phyloP scores from a whole-genome alignment of 37 sponge, comb jelly and placozoan species.

The Ephydatia muelleri region DNA sequence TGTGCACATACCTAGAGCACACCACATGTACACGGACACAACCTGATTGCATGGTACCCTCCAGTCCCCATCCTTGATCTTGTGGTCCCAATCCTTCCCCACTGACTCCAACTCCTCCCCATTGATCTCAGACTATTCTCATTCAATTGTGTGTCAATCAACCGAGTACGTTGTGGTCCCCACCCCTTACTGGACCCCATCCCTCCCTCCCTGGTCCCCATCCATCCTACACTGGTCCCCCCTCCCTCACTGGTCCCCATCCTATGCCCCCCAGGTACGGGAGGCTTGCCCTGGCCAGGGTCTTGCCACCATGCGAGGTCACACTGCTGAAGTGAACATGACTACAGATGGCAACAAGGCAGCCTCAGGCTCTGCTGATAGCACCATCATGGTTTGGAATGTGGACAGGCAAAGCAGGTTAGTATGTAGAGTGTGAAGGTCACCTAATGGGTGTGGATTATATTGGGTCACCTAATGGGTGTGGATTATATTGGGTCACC shows the following conservation, averaged over 20 bases:
- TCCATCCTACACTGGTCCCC: background rate
- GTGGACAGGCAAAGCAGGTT: slow-evolving; percentile 73
- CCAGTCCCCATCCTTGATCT: too few species aligned
- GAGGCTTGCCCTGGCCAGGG: slow-evolving; percentile 23
- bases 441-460: background rate
- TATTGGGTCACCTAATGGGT: background rate
- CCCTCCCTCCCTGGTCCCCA: background rate
- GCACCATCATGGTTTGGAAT: slow-evolving; percentile 74
- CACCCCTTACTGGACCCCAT: background rate
- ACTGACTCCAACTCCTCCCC: too few species aligned
- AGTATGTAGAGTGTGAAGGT: background rate
- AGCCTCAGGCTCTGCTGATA: slow-evolving; percentile 62
- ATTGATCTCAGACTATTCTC: too few species aligned
- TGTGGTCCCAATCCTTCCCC: too few species aligned
- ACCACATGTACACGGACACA: too few species aligned
- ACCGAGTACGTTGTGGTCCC: background rate
- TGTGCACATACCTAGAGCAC: too few species aligned
- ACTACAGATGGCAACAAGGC: slow-evolving; percentile 56
- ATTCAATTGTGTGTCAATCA: background rate
- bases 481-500: background rate
- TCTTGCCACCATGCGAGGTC: slow-evolving; percentile 51
- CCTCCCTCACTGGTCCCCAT: slow-evolving; percentile 12
- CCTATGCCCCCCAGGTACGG: slow-evolving; percentile 24
- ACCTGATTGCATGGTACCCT: too few species aligned
- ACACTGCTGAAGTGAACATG: slow-evolving; percentile 56